Conservation (phyloP, 1,140 invertebrate genomes). For the Zophobas atratus region DNA sequence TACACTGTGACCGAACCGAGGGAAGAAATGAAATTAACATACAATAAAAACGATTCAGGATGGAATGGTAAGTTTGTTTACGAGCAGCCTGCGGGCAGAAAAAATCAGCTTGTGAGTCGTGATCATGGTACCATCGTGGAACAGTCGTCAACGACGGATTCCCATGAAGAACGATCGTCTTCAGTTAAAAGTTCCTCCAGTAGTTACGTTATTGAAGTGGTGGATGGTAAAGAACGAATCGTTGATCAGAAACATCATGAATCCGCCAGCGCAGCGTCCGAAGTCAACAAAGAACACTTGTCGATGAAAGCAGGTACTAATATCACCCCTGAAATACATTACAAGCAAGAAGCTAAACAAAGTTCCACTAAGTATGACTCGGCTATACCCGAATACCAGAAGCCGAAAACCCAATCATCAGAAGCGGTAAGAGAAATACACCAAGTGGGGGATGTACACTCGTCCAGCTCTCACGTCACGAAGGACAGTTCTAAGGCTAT, state of each 20-base stretch:
- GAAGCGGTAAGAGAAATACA: conserved; percentile 62
- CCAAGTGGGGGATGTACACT: conserved; percentile 60
- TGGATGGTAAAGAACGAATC: conserved; percentile 75
- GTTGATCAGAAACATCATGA: conserved; percentile 72
- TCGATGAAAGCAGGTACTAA: conserved; percentile 69
- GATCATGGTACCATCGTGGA: conserved; percentile 55
- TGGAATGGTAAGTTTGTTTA: conserved; percentile 71
- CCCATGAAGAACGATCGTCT: conserved; percentile 59
- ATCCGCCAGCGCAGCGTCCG: conserved; percentile 69
- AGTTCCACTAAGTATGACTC: conserved; percentile 72
- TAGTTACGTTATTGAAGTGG: conserved; percentile 73
- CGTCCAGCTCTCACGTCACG: conserved; percentile 48
- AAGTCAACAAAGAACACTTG: conserved; percentile 70
- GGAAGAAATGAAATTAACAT: conserved; percentile 63
- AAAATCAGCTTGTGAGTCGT: conserved; percentile 36
- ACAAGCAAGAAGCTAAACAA: conserved; percentile 70
- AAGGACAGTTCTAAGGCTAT: not conserved
- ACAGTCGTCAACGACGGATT: conserved; percentile 56
- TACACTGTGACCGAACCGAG: conserved; percentile 67
- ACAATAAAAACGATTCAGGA: conserved; percentile 68
- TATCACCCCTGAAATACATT: conserved; percentile 71
- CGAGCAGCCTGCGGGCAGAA: conserved; percentile 64
- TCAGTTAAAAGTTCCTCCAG: conserved; percentile 72
- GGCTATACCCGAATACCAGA: conserved; percentile 68
- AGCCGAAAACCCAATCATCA: conserved; percentile 59